Evolutionary conservation across 2,888 invertebrate species (phyloP), one percentile per base, ranked within the genome.

Genomic region (Heteropelma amictum): DNA sequence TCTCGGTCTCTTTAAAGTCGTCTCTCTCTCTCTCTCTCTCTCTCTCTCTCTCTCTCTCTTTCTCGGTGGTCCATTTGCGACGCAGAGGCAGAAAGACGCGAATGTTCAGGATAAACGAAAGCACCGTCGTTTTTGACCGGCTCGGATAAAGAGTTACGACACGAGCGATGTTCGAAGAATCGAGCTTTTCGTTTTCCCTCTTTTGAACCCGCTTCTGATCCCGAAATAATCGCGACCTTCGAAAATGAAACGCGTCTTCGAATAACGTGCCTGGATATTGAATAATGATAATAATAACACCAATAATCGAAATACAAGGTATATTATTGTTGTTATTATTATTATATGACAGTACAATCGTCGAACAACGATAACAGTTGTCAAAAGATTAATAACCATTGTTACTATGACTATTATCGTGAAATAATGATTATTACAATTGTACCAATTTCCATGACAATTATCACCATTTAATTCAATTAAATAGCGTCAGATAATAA

Each of bases 101-200:
- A n/a, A n/a, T n/a, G n/a, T n/a, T n/a, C n/a, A n/a, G n/a, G n/a
- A n/a, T n/a, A n/a, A n/a, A 63, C 47, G 67, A 30, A 28, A 53
- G 54, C 2, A 14, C 14, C 56, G 56, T 4, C 10, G 53, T 10
- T 51, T 72, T 26, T 56, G 63, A 63, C 68, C 68, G 49, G 42
- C 23, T 68, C 56, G 38, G 33, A 56, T 73, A n/a, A n/a, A n/a
- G n/a, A n/a, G n/a, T n/a, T n/a, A n/a, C n/a, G n/a, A n/a, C n/a
- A n/a, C n/a, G n/a, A n/a, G n/a, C n/a, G n/a, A n/a, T n/a, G n/a
- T n/a, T n/a, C n/a, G n/a, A n/a, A n/a, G n/a, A n/a, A n/a, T n/a
- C n/a, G n/a, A n/a, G n/a, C n/a, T n/a, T n/a, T n/a, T n/a, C n/a
- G n/a, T n/a, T n/a, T n/a, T n/a, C n/a, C n/a, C n/a, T n/a, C n/a